Base-by-base conservation (phyloP, 35 echinoderm and acorn worm genomes). In the Heliocidaris tuberculata region DNA sequence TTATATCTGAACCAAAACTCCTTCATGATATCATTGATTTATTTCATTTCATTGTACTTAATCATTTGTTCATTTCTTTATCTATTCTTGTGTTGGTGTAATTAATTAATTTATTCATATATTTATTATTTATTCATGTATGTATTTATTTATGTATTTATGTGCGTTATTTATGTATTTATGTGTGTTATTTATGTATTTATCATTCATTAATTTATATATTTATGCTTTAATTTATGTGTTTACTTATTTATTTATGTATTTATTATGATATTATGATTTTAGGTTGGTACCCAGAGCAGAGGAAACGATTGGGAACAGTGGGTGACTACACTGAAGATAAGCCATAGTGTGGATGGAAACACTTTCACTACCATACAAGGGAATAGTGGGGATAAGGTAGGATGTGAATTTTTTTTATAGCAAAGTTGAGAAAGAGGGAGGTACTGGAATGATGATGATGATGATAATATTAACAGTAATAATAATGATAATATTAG, bases 311-410 rank as follows among this genome's bases (percentile, higher is more conserved):
- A 48, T 88, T 16, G 9, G 1, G 86, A 27, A 48, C 30, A 88
- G 27, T 88, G 9, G 16, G 86, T 88, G 86, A 48, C 31, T 27
- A 24, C 86, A 48, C 47, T 35, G 31, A 88, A 88, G 47, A 48
- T 88, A 32, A 88, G 86, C 86, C 86, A 88, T 48, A 88, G 86
- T 30, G 31, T 88, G 31, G 86, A 88, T 17, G 86, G 47, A 32
- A 13, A 4, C 21, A 9, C 86, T 7, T 88, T 32, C 13, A 88
- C 86, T 48, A 35, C 31, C 86, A 48, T 88, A 88, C 86, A 88
- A 48, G 86, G 21, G 9, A 27, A 48, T 35, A 48, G 86, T 13
- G 31, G 31, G 7, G 86, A 88, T 30, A 88, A 35, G 86, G 86
- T 88, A 35, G 2, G 47, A 31, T 30, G 31, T 30, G 85, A 30